A percentile compares a stretch with the other conserved stretches of the same genome.
Evolutionary conservation across 2,888 invertebrate species (phyloP).

Genomic region (Blastobasis adustella): DNA sequence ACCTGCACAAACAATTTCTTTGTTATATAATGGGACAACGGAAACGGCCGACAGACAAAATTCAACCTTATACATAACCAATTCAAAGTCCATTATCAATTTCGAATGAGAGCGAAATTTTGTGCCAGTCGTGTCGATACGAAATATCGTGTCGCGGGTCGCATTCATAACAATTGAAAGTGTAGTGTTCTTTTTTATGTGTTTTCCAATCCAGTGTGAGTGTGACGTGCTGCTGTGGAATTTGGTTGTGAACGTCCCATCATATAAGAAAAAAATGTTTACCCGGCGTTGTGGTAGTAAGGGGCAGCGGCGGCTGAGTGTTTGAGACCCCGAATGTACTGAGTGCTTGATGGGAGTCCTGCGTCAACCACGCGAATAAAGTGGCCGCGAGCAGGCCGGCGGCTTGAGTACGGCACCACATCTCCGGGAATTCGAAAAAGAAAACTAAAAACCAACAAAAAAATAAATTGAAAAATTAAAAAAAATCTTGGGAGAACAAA

Average conservation of each 20-base stretch:
- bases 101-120: too few species aligned
- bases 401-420: conserved; percentile 47
- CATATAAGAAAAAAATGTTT: conserved; percentile 39
- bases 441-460: not conserved
- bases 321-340: conserved; percentile 82
- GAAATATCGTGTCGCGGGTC: too few species aligned
- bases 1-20: too few species aligned
- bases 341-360: conserved; percentile 74
- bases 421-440: conserved; percentile 24
- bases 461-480: conserved; percentile 20
- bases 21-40: too few species aligned
- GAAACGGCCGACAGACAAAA: too few species aligned
- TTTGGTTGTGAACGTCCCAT: conserved; percentile 37
- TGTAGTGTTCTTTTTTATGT: not conserved
- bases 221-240: conserved; percentile 2
- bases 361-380: conserved; percentile 48
- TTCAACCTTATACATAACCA: too few species aligned
- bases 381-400: conserved; percentile 45
- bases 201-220: not conserved
- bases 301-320: conserved; percentile 70
- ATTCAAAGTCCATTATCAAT: too few species aligned
- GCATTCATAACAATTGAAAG: too few species aligned
- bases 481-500: conserved; percentile 1
- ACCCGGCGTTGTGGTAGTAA: conserved; percentile 76
- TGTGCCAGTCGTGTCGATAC: too few species aligned